A percentile compares a stretch with the other conserved stretches of the same genome.
Conservation (phyloP, 2,113 vertebrate species). For the Sander lucioperca region DNA sequence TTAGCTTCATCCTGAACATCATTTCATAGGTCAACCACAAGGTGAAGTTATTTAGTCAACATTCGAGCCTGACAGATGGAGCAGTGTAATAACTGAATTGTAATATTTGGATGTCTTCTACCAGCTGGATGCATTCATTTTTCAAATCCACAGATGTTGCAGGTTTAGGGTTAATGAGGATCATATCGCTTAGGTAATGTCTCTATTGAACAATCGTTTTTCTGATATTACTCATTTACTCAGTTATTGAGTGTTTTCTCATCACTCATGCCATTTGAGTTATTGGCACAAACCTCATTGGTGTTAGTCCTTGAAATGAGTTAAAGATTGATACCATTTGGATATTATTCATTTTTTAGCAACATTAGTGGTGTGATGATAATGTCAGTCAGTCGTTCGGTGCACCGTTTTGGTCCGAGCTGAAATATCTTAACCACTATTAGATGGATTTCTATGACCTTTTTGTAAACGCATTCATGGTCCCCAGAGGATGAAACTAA, state of each 20-base stretch:
- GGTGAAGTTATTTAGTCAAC: constrained; percentile 43
- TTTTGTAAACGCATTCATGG: neutral
- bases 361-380: neutral
- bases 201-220: constrained; percentile 1
- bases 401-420: neutral
- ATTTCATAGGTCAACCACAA: constrained; percentile 43
- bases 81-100: constrained; percentile 3
- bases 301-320: neutral
- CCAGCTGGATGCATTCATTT: constrained; percentile 27
- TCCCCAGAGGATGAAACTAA: neutral
- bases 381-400: neutral
- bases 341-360: neutral
- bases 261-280: constrained; percentile 15
- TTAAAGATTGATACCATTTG: neutral
- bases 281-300: constrained; percentile 1
- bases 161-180: constrained; percentile 41
- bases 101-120: constrained; percentile 32
- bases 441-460: neutral
- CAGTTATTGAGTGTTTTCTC: constrained; percentile 23
- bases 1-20: constrained; percentile 21
- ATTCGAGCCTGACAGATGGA: constrained; percentile 35
- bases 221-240: neutral
- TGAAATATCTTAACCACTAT: neutral
- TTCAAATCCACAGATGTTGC: constrained; percentile 36
- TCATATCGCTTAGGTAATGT: constrained; percentile 10